A percentile compares a stretch with the other conserved stretches of the same genome.
phyloP scores from a whole-genome alignment of 2,113 vertebrate genomes.

The Amia ocellicauda region DNA sequence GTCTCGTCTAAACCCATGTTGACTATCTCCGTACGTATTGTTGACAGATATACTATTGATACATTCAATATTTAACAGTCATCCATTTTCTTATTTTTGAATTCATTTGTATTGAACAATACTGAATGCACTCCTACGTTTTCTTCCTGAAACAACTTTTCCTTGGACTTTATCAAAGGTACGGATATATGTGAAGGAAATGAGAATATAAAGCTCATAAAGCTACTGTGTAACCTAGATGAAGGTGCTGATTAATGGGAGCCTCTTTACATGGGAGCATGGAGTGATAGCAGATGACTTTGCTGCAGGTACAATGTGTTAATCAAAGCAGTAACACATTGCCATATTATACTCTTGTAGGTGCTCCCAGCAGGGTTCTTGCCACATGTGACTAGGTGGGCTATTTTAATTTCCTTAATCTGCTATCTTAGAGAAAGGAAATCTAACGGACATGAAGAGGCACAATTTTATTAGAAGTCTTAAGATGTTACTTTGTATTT shows the following conservation, averaged over 20 bases:
- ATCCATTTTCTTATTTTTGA: no score
- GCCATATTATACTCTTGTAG: slow-evolving; percentile 6
- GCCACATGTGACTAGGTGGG: slow-evolving; percentile 6
- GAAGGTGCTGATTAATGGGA: slow-evolving; percentile 22
- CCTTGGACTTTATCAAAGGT: no score
- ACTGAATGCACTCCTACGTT: no score
- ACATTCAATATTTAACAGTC: no score
- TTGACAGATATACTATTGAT: no score
- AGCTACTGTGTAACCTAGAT: neutral
- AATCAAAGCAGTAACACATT: slow-evolving; percentile 22
- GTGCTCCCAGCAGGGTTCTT: slow-evolving; percentile 7
- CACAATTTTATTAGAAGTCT: slow-evolving; percentile 5
- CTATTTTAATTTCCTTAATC: slow-evolving; percentile 11
- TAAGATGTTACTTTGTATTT: slow-evolving; percentile 5
- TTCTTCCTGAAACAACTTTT: no score
- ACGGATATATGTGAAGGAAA: no score
- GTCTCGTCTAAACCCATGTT: no score
- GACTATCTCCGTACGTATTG: no score
- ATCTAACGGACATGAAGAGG: neutral
- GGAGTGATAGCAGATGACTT: slow-evolving; percentile 23
- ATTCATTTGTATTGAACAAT: no score
- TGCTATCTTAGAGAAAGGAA: neutral
- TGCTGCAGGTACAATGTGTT: slow-evolving; percentile 12
- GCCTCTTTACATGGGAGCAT: neutral
- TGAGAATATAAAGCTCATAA: no score